A percentile compares a stretch with the other conserved stretches of the same genome.
Evolutionary conservation across 2,797 vertebrate genomes (phyloP).

Genomic region (Sebastes vulpes): DNA sequence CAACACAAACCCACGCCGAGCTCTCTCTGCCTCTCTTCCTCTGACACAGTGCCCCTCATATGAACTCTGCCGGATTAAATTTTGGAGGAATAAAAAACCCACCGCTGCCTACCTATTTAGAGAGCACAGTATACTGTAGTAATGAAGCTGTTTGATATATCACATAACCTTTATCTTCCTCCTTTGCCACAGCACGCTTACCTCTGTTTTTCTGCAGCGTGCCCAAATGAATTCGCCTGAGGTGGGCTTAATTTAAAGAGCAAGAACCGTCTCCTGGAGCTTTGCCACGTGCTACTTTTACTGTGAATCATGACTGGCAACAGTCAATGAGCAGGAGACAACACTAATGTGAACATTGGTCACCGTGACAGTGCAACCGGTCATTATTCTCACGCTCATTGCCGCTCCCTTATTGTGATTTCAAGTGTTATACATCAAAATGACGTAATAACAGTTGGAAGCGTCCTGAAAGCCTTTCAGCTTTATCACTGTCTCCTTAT

Average conservation of each 20-base stretch:
- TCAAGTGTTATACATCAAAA: constrained; percentile 63
- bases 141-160: constrained; percentile 71
- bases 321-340: constrained; percentile 36
- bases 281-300: neutral
- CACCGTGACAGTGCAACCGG: constrained; percentile 62
- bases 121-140: constrained; percentile 10
- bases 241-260: constrained; percentile 56
- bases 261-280: constrained; percentile 12
- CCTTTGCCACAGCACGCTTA: constrained; percentile 28
- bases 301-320: constrained; percentile 43
- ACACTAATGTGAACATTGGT: constrained; percentile 70
- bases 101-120: constrained; percentile 31
- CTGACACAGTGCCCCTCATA: constrained; percentile 84
- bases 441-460: constrained; percentile 62
- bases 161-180: constrained; percentile 69
- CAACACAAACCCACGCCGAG: constrained; percentile 57
- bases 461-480: constrained; percentile 52
- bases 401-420: constrained; percentile 26
- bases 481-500: constrained; percentile 74
- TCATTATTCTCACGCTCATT: constrained; percentile 60
- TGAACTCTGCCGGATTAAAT: constrained; percentile 76
- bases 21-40: constrained; percentile 62
- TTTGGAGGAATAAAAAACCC: constrained; percentile 34
- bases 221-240: constrained; percentile 45
- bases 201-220: constrained; percentile 49